Percentiles rank a stretch among this genome's conserved stretches.
Evolutionary conservation across 2,797 vertebrate genomes (phyloP).

Genomic region (Cyclopterus lumpus): DNA sequence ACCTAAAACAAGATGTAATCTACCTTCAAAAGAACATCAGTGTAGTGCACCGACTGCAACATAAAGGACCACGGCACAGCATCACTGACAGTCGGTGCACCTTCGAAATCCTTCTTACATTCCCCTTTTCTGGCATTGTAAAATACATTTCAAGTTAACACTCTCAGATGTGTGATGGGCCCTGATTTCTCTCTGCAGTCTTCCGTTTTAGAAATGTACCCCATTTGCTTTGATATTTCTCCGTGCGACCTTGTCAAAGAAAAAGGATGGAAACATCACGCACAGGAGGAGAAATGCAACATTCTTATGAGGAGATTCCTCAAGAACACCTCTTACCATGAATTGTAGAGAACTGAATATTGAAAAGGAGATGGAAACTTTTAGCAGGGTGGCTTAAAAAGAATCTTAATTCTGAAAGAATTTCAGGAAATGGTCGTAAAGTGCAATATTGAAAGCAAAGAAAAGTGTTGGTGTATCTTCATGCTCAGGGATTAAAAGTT

Average conservation of each 20-base stretch:
- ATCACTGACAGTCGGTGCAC: constrained; percentile 62
- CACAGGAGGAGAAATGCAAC: constrained; percentile 39
- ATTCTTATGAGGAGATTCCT: constrained; percentile 49
- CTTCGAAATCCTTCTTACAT: constrained; percentile 64
- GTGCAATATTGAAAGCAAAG: constrained; percentile 50
- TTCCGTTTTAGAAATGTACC: constrained; percentile 72
- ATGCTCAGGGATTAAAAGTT: constrained; percentile 33
- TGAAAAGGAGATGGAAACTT: constrained; percentile 63
- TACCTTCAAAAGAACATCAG: constrained; percentile 72
- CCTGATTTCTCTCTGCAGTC: constrained; percentile 66
- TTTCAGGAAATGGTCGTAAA: constrained; percentile 44
- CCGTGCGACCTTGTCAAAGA: constrained; percentile 48
- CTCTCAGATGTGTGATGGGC: constrained; percentile 65
- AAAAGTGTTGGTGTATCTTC: constrained; percentile 26
- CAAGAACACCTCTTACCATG: constrained; percentile 44
- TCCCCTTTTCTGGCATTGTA: constrained; percentile 52
- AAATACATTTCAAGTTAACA: constrained; percentile 65
- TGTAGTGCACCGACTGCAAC: constrained; percentile 58
- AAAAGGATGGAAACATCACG: constrained; percentile 41
- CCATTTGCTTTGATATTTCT: constrained; percentile 72
- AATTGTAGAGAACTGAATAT: constrained; percentile 68
- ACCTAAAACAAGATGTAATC: constrained; percentile 77
- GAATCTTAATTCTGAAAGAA: constrained; percentile 44
- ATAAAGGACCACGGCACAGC: constrained; percentile 62
- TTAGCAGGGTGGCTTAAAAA: constrained; percentile 41